These are phyloP conservation scores for Teinopalpus imperialis DNA, from an alignment of 2,888 invertebrate genomes.

Conservation along the genomic window DNA sequence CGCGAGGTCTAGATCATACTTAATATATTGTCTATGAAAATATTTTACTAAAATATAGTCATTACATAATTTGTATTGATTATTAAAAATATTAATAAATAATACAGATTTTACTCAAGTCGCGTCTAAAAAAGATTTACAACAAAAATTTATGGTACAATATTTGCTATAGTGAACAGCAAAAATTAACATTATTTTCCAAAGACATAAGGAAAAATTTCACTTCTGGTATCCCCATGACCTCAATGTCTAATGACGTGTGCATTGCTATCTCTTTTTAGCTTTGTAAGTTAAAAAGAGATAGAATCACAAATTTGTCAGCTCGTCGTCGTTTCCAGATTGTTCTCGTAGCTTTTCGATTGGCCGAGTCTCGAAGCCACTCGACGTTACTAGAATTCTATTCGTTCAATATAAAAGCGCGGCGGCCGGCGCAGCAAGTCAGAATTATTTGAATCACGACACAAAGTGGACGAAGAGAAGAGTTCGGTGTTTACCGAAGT, in stretches of 20 bases:
- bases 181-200: too few relatives aligned
- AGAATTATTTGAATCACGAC: slow-evolving; percentile 63
- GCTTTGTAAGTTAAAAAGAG: slow-evolving; percentile 36
- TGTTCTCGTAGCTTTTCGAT: slow-evolving; percentile 42
- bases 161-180: too few relatives aligned
- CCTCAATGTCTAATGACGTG: background rate
- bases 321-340: too few relatives aligned
- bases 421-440: slow-evolving; percentile 49
- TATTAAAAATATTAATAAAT: too few relatives aligned
- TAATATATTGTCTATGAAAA: too few relatives aligned
- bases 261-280: background rate
- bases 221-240: background rate
- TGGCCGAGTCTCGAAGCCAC: slow-evolving; percentile 43
- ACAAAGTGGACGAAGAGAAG: slow-evolving; percentile 40
- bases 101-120: too few relatives aligned
- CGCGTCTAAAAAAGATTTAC: too few relatives aligned
- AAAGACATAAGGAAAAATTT: background rate
- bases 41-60: too few relatives aligned
- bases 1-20: too few relatives aligned
- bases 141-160: too few relatives aligned
- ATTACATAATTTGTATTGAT: too few relatives aligned
- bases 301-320: too few relatives aligned
- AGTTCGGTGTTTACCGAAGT: slow-evolving; percentile 51
- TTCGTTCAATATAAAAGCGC: slow-evolving; percentile 54
- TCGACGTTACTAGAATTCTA: slow-evolving; percentile 51